phyloP scores from a whole-genome alignment of 1,140 invertebrate species.

The Temnothorax nylanderi region DNA sequence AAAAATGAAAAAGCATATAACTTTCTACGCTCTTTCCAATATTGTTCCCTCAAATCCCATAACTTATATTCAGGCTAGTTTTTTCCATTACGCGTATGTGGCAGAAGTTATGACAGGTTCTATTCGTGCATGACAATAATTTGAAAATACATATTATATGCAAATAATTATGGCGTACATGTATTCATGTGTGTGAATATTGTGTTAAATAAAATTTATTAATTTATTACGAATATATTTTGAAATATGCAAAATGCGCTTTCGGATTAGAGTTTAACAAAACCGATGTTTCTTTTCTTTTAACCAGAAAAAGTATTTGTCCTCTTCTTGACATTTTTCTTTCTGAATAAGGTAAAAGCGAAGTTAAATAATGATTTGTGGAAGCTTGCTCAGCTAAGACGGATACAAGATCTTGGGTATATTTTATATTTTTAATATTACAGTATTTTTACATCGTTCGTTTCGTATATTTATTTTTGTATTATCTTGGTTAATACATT shows the following conservation, averaged over 20 bases:
- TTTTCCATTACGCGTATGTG: conserved; percentile 6
- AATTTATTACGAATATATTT: conserved; percentile 7
- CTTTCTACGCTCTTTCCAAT: conserved; percentile 9
- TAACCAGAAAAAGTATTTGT: conserved; percentile 31
- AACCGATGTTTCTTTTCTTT: conserved; percentile 19
- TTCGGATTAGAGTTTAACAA: neutral
- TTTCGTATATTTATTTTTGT: neutral
- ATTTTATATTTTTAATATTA: conserved; percentile 24
- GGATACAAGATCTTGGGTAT: neutral
- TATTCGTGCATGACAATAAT: neutral
- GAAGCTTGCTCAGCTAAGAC: conserved; percentile 19
- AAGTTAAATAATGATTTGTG: conserved; percentile 64
- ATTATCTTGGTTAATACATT: too few relatives aligned
- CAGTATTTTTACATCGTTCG: neutral
- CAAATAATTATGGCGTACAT: neutral
- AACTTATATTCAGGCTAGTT: conserved; percentile 40
- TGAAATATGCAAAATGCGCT: neutral
- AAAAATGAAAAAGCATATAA: conserved; percentile 10
- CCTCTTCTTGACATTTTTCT: neutral
- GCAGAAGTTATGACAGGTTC: neutral
- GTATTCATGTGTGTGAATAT: neutral
- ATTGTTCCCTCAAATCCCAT: conserved; percentile 31
- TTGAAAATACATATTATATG: neutral
- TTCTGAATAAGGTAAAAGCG: conserved; percentile 64
- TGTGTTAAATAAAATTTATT: neutral